These are phyloP conservation scores for honey bee (Apis mellifera) DNA, from an alignment of 1,140 invertebrate genomes.

Conservation along the genomic window DNA sequence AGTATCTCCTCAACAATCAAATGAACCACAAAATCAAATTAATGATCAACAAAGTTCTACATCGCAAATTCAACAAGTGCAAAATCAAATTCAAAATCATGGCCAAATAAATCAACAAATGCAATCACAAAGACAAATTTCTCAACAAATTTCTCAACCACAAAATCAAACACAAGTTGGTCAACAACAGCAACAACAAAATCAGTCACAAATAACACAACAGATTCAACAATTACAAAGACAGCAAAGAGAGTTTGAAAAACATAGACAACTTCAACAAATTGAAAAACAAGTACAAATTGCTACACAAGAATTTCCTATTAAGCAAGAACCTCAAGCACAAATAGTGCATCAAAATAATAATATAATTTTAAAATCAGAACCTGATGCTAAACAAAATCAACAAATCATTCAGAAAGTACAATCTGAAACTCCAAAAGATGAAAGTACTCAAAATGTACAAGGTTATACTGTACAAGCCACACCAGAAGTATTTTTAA, in stretches of 20 bases:
- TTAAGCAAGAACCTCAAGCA: constrained; percentile 60
- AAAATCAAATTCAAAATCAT: constrained; percentile 78
- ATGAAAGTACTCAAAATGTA: constrained; percentile 64
- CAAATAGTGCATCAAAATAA: constrained; percentile 76
- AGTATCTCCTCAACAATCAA: constrained; percentile 72
- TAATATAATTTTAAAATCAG: constrained; percentile 75
- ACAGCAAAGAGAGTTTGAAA: constrained; percentile 76
- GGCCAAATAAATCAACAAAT: constrained; percentile 80
- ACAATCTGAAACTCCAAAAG: constrained; percentile 71
- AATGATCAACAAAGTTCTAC: constrained; percentile 67
- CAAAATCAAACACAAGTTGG: constrained; percentile 73
- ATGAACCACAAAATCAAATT: constrained; percentile 77
- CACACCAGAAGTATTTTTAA: constrained; percentile 77
- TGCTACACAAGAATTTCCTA: constrained; percentile 58
- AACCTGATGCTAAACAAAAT: constrained; percentile 68
- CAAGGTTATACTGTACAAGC: constrained; percentile 77
- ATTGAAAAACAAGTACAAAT: constrained; percentile 74
- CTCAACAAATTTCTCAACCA: constrained; percentile 73
- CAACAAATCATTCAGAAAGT: constrained; percentile 74
- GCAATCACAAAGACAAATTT: constrained; percentile 80
- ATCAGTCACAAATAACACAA: constrained; percentile 71
- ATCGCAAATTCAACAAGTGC: constrained; percentile 78
- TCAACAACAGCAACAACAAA: constrained; percentile 69
- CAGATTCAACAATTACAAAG: constrained; percentile 77
- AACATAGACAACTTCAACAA: constrained; percentile 75